Conservation (phyloP, 1,140 invertebrate species). For the Pseudomyrmex cubaensis region DNA sequence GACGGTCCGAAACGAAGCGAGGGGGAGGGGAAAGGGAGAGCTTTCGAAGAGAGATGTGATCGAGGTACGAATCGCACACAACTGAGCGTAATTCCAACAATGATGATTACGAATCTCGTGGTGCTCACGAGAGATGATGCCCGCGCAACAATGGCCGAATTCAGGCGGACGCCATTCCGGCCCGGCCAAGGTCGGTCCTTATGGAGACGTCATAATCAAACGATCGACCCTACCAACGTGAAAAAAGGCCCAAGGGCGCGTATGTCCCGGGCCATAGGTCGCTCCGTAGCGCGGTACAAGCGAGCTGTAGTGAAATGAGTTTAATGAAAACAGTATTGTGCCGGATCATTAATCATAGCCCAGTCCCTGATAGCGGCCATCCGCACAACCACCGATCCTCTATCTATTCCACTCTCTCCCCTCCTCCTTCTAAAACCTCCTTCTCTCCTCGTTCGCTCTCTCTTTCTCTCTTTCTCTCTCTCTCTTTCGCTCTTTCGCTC, state of each 20-base stretch:
- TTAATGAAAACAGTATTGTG: slow-evolving; percentile 86
- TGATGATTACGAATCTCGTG: slow-evolving; percentile 48
- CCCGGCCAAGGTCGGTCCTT: slow-evolving; percentile 69
- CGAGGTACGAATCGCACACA: slow-evolving; percentile 18
- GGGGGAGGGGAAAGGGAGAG: too few species aligned
- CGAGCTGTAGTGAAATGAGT: slow-evolving; percentile 83
- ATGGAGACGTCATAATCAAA: slow-evolving; percentile 84
- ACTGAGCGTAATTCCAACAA: slow-evolving; percentile 54
- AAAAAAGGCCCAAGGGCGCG: slow-evolving; percentile 73
- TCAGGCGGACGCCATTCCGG: slow-evolving; percentile 64
- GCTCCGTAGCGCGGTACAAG: slow-evolving; percentile 73
- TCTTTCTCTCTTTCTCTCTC: background rate
- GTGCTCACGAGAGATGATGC: slow-evolving; percentile 38
- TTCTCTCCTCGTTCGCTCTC: slow-evolving; percentile 20
- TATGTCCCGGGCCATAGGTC: slow-evolving; percentile 71
- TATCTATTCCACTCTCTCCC: slow-evolving; percentile 22
- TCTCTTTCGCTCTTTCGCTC: slow-evolving; percentile 49
- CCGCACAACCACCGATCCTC: slow-evolving; percentile 75
- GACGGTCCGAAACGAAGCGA: background rate
- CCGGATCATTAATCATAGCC: slow-evolving; percentile 84
- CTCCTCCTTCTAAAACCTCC: background rate
- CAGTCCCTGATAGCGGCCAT: slow-evolving; percentile 82
- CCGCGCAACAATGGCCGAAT: slow-evolving; percentile 68
- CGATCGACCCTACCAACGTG: slow-evolving; percentile 68
- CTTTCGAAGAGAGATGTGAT: slow-evolving; percentile 48